Conservation (phyloP, 2,797 vertebrate species). For the Varecia variegata region DNA sequence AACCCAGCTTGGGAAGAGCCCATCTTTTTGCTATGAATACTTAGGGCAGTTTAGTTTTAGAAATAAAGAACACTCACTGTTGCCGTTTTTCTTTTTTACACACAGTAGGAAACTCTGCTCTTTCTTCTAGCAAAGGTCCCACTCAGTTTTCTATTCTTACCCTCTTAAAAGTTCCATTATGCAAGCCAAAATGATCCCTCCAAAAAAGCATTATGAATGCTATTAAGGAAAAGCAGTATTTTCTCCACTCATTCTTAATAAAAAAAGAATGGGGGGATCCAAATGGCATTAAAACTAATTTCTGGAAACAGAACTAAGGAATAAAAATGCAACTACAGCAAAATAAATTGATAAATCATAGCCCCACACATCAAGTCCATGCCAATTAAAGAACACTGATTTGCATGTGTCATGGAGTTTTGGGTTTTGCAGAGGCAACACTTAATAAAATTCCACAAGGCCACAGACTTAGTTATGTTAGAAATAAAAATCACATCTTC, state of each 20-base stretch:
- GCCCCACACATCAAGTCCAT: not conserved
- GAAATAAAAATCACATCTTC: not conserved
- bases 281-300: slow-evolving; percentile 9
- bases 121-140: slow-evolving; percentile 15
- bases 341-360: slow-evolving; percentile 52
- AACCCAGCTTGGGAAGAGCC: not conserved
- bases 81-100: not conserved
- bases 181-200: slow-evolving; percentile 11
- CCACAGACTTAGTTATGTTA: not conserved
- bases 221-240: not conserved
- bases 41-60: slow-evolving; percentile 11
- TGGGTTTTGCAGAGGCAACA: slow-evolving; percentile 12
- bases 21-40: not conserved
- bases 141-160: slow-evolving; percentile 2
- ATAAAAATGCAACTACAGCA: slow-evolving; percentile 26
- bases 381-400: slow-evolving; percentile 27
- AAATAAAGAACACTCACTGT: not conserved
- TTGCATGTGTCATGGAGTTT: not conserved
- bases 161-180: slow-evolving; percentile 21
- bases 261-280: not conserved
- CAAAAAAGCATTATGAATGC: not conserved
- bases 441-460: slow-evolving; percentile 54
- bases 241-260: slow-evolving; percentile 21
- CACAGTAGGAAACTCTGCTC: not conserved
- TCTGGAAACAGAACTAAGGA: slow-evolving; percentile 40